Evolutionary conservation across 2,113 vertebrate species (phyloP).

Genomic region (Brachypodius melanocephalos): DNA sequence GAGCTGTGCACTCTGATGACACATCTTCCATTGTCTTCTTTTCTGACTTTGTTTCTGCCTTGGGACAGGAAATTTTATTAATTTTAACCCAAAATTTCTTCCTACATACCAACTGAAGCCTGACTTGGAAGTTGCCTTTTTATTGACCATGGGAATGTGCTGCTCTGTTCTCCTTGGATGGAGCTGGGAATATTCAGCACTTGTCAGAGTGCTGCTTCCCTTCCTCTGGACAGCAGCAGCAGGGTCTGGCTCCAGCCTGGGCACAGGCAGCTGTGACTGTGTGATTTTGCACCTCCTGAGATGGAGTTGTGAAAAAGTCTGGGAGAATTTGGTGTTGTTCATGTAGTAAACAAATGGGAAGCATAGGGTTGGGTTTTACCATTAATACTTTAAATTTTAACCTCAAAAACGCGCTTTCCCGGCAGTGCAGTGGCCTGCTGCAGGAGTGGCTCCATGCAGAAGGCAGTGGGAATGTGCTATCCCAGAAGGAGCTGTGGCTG

Average conservation of each 20-base stretch:
- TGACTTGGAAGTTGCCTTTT: neutral
- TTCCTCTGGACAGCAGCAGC: neutral
- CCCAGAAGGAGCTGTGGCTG: neutral
- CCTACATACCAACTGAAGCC: neutral
- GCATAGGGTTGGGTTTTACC: neutral
- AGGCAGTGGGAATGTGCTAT: neutral
- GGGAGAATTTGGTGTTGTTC: neutral
- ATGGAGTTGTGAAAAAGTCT: neutral
- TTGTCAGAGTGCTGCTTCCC: neutral
- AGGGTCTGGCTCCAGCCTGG: neutral
- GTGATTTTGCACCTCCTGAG: neutral
- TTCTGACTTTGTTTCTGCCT: neutral
- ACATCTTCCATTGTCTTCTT: neutral
- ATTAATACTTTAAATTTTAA: neutral
- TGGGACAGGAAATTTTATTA: neutral
- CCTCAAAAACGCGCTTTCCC: neutral
- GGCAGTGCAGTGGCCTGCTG: accelerated
- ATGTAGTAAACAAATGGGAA: neutral
- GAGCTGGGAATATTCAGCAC: neutral
- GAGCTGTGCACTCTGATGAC: neutral
- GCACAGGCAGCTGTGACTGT: neutral
- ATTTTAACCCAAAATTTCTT: neutral
- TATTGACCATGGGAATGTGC: neutral
- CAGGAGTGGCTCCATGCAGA: neutral
- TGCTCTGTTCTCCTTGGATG: neutral